Percentiles rank a stretch among this genome's conserved stretches.
phyloP scores from a whole-genome alignment of 2,797 vertebrate genomes.

The Ataeniobius toweri region DNA sequence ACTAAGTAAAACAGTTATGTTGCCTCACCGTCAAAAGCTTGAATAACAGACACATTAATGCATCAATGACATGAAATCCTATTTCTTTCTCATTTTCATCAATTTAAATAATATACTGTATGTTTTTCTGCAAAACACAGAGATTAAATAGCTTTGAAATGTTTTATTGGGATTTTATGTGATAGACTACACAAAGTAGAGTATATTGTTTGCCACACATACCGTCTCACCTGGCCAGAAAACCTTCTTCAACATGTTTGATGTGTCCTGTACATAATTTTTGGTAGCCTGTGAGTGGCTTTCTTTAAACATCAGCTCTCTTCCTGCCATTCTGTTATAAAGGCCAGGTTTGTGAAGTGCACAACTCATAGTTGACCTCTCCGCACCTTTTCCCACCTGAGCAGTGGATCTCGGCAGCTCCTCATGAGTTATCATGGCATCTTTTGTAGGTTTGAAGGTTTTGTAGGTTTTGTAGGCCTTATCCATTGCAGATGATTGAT shows the following conservation, averaged over 20 bases:
- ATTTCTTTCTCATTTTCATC: not conserved
- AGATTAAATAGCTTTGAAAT: not conserved
- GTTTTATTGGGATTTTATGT: not conserved
- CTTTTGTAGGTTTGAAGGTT: not conserved
- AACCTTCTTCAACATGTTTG: not conserved
- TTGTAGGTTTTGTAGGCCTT: not conserved
- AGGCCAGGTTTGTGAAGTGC: not conserved
- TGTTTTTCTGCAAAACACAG: not conserved
- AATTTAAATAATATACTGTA: not conserved
- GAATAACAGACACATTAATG: not conserved
- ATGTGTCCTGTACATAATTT: too few species aligned
- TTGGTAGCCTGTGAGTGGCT: not conserved
- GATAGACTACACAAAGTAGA: not conserved
- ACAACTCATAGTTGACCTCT: not conserved
- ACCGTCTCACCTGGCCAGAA: not conserved
- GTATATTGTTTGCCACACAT: not conserved
- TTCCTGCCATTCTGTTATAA: not conserved
- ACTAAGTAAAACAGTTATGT: constrained; percentile 11
- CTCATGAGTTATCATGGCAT: too few species aligned
- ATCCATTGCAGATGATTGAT: not conserved
- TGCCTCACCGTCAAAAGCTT: not conserved
- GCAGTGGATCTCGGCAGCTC: not conserved
- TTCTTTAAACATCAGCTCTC: not conserved
- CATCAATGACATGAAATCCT: not conserved
- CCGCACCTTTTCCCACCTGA: not conserved